Evolutionary conservation across 2,797 vertebrate species (phyloP).

Genomic region (Eospalax fontanierii): DNA sequence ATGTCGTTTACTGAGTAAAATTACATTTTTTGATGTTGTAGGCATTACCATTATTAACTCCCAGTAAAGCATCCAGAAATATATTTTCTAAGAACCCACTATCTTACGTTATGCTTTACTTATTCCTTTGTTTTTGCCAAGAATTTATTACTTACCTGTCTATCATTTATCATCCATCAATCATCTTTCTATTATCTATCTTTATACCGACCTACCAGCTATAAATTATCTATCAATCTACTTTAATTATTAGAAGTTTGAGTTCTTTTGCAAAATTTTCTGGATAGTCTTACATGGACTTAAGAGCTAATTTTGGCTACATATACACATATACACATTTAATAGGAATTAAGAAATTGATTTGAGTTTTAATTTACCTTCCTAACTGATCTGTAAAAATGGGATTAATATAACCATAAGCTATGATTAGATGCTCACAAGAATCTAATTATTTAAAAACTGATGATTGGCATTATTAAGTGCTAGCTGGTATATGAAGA

Average conservation of each 20-base stretch:
- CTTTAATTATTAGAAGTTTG: not conserved
- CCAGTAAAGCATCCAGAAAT: not conserved
- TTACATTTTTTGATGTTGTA: not conserved
- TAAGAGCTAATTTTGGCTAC: not conserved
- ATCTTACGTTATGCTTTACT: not conserved
- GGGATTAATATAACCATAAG: too few species aligned
- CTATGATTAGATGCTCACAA: too few species aligned
- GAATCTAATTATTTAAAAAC: too few species aligned
- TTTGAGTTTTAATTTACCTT: not conserved
- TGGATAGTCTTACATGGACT: not conserved
- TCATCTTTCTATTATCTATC: not conserved
- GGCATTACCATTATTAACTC: not conserved
- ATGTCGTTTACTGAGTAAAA: too few species aligned
- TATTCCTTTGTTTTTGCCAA: not conserved
- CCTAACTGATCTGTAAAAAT: too few species aligned
- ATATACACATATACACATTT: not conserved
- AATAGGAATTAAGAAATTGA: not conserved
- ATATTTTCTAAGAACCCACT: constrained; percentile 19
- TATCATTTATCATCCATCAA: not conserved
- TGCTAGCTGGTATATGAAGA: not conserved
- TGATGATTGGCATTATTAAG: too few species aligned
- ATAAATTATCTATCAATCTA: too few species aligned
- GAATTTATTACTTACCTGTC: not conserved
- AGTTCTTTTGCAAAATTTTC: not conserved
- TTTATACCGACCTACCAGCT: not conserved